Conservation (phyloP, 2,113 vertebrate genomes). For the Atrichornis clamosus region DNA sequence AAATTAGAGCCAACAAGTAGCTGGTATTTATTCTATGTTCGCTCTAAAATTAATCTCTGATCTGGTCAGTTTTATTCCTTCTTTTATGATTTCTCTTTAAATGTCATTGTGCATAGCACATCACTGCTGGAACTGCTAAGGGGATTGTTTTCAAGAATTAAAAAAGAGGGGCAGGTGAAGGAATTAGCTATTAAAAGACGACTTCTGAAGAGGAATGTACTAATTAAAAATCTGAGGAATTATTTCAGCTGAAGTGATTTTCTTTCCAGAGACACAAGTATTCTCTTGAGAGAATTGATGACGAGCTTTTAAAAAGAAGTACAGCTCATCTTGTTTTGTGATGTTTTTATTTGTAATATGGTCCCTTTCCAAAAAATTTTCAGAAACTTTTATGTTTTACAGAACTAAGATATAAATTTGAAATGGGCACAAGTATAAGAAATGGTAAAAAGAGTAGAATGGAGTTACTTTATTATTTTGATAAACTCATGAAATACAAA, state of each 20-base stretch:
- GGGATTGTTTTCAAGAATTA: neutral
- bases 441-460: neutral
- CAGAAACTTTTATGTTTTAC: neutral
- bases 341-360: neutral
- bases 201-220: conserved; percentile 9
- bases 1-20: neutral
- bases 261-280: neutral
- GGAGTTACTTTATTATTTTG: neutral
- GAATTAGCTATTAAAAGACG: neutral
- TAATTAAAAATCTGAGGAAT: conserved; percentile 44
- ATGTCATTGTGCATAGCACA: neutral
- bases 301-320: conserved; percentile 11
- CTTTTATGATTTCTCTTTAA: neutral
- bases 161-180: neutral
- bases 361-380: neutral
- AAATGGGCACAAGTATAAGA: neutral
- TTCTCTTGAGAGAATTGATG: neutral
- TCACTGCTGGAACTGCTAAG: neutral
- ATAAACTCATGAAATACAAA: neutral
- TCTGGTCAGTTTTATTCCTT: neutral
- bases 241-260: conserved; percentile 18
- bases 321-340: neutral
- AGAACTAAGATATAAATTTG: neutral
- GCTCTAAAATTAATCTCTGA: neutral
- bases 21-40: neutral